Conservation (phyloP, 2,888 invertebrate genomes). For the Agrochola circellaris region DNA sequence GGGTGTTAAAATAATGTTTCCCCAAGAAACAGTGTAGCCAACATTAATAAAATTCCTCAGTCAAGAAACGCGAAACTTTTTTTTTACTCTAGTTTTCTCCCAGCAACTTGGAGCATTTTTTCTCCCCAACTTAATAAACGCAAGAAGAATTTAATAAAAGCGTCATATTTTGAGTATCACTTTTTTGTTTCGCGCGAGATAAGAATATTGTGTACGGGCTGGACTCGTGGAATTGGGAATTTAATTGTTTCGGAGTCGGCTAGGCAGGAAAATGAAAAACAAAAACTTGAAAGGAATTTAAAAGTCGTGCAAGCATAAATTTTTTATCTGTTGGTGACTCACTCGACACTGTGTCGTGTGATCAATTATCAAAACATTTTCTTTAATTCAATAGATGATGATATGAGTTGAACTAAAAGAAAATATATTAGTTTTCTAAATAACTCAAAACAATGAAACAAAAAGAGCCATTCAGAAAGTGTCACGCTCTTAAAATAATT, state of each 20-base stretch:
- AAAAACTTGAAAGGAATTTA: constrained; percentile 29
- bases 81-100: constrained; percentile 77
- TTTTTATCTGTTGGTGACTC: background rate
- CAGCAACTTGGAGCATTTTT: constrained; percentile 81
- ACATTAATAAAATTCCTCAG: constrained; percentile 87
- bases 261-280: constrained; percentile 41
- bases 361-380: constrained; percentile 4
- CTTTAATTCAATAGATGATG: constrained; percentile 21
- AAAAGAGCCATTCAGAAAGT: constrained; percentile 32
- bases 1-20: constrained; percentile 79
- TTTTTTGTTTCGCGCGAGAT: constrained; percentile 69
- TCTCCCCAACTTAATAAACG: constrained; percentile 82
- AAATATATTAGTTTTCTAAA: constrained; percentile 16
- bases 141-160: constrained; percentile 89
- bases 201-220: constrained; percentile 62
- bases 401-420: background rate
- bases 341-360: background rate
- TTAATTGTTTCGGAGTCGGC: constrained; percentile 58
- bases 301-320: constrained; percentile 4
- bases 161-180: constrained; percentile 82
- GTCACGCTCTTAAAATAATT: constrained; percentile 19
- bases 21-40: constrained; percentile 78
- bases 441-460: constrained; percentile 31
- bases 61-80: constrained; percentile 84
- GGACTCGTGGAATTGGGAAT: constrained; percentile 63